phyloP scores from a whole-genome alignment of 1,140 invertebrate species.

The Aphelenchoides avenae region DNA sequence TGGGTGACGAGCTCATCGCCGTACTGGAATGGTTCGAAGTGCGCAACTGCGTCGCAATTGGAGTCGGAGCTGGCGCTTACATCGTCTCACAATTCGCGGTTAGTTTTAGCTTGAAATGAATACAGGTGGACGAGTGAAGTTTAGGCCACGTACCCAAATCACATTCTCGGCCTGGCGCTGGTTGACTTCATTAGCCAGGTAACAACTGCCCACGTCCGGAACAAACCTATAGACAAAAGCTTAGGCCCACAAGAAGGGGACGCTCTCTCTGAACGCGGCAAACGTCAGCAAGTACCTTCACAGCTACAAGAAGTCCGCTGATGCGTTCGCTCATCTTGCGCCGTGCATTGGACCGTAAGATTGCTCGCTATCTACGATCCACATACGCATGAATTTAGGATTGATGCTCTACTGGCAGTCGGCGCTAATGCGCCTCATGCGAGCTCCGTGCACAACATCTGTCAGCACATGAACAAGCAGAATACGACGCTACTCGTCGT shows the following conservation, averaged over 20 bases:
- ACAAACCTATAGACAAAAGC: not conserved
- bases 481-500: slow-evolving; percentile 10
- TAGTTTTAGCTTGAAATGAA: not conserved
- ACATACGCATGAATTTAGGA: not conserved
- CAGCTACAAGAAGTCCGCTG: not conserved
- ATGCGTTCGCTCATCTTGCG: not conserved
- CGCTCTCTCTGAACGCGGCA: not conserved
- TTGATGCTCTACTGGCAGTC: slow-evolving; percentile 2
- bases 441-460: not conserved
- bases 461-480: not conserved
- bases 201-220: not conserved
- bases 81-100: slow-evolving; percentile 7
- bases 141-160: slow-evolving; percentile 4
- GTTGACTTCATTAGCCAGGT: slow-evolving; percentile 6
- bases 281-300: slow-evolving; percentile 8
- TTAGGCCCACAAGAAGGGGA: not conserved
- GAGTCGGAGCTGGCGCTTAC: slow-evolving; percentile 6
- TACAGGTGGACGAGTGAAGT: not conserved
- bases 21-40: slow-evolving; percentile 5
- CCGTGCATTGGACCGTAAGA: slow-evolving; percentile 3
- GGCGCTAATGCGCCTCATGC: not conserved
- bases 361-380: not conserved
- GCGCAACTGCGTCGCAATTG: slow-evolving; percentile 1
- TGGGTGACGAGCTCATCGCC: slow-evolving; percentile 1
- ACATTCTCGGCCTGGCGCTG: slow-evolving; percentile 1